A percentile compares a stretch with the other conserved stretches of the same genome.
phyloP scores from a whole-genome alignment of 2,888 invertebrate genomes.

The Patella caerulea region DNA sequence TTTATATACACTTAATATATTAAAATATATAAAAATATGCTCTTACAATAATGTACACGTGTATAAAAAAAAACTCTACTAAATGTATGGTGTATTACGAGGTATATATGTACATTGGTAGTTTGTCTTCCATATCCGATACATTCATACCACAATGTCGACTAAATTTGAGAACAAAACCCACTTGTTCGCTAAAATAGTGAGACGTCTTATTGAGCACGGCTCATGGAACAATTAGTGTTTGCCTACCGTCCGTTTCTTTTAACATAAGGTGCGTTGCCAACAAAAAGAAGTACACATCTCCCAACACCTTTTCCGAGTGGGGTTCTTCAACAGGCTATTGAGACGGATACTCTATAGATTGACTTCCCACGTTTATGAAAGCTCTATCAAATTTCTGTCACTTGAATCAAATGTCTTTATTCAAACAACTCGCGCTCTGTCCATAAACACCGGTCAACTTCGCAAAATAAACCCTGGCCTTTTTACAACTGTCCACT shows the following conservation, averaged over 20 bases:
- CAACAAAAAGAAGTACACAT: background rate
- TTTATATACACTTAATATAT: too few relatives aligned
- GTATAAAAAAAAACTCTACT: too few relatives aligned
- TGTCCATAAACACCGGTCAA: slow-evolving; percentile 3
- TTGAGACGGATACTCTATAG: background rate
- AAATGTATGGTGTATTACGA: too few relatives aligned
- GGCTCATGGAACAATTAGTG: background rate
- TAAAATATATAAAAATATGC: too few relatives aligned
- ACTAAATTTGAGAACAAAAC: background rate
- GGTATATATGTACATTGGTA: too few relatives aligned
- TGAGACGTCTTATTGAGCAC: background rate
- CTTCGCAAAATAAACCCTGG: background rate
- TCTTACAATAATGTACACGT: too few relatives aligned
- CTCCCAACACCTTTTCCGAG: background rate
- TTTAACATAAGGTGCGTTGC: background rate
- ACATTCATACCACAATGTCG: too few relatives aligned
- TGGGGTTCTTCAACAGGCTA: background rate
- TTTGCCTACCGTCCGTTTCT: background rate
- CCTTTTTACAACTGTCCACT: slow-evolving; percentile 10
- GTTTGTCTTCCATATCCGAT: too few relatives aligned
- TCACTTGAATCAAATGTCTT: slow-evolving; percentile 2
- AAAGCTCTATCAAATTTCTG: background rate
- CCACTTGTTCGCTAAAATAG: background rate
- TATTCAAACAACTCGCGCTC: slow-evolving; percentile 5
- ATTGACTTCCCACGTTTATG: slow-evolving; percentile 7